Conservation (phyloP, 2,888 invertebrate genomes). For the Autographa gamma region DNA sequence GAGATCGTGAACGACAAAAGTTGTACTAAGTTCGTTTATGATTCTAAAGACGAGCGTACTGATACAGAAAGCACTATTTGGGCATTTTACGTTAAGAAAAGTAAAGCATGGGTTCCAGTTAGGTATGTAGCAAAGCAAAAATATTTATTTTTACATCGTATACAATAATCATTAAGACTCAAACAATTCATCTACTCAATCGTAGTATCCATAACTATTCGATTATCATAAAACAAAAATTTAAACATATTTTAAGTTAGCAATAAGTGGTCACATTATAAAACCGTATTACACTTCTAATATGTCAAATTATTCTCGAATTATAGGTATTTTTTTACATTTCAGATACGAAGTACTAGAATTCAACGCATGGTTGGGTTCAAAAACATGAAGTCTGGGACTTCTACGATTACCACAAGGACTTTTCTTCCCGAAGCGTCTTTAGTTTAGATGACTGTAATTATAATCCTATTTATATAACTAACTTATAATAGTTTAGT, state of each 20-base stretch:
- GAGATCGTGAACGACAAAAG: conserved; percentile 64
- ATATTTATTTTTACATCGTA: too few species aligned
- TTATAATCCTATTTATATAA: background rate
- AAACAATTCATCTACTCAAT: too few species aligned
- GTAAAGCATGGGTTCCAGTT: conserved; percentile 68
- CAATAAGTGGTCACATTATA: too few species aligned
- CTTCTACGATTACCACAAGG: conserved; percentile 52
- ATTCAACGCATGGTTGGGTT: conserved; percentile 68
- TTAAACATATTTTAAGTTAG: too few species aligned
- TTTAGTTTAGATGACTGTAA: conserved; percentile 44
- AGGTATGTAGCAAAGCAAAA: conserved; percentile 64
- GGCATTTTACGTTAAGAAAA: conserved; percentile 62
- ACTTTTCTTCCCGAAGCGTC: conserved; percentile 33
- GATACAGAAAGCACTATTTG: conserved; percentile 63
- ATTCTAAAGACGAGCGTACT: conserved; percentile 14
- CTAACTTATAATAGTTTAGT: too few species aligned
- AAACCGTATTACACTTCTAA: too few species aligned
- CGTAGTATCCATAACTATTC: too few species aligned
- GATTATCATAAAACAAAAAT: too few species aligned
- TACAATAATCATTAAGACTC: too few species aligned
- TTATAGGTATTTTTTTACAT: conserved; percentile 20
- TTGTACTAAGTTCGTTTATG: conserved; percentile 62
- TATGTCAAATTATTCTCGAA: too few species aligned
- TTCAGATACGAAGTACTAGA: conserved; percentile 70
- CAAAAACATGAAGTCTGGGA: conserved; percentile 72